Evolutionary conservation across 1,140 invertebrate species (phyloP).

Genomic region (Luehdorfia chinensis): DNA sequence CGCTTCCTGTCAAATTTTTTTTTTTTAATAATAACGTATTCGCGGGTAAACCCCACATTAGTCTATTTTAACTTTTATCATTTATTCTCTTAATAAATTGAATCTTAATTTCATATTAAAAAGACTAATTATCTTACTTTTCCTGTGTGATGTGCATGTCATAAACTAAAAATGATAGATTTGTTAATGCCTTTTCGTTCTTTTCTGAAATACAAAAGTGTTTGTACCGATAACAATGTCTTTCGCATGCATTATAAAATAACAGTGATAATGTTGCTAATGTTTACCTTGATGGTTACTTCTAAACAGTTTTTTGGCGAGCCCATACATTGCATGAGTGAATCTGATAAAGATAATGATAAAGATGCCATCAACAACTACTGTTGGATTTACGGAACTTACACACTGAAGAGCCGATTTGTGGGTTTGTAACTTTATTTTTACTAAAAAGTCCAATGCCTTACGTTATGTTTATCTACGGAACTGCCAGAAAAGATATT

Average conservation of each 20-base stretch:
- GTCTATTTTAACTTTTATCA: too few species aligned
- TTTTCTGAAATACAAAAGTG: constrained; percentile 79
- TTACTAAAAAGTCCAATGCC: too few species aligned
- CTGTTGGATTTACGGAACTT: constrained; percentile 83
- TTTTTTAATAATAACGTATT: too few species aligned
- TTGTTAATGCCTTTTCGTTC: constrained; percentile 60
- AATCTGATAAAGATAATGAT: constrained; percentile 58
- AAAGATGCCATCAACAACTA: constrained; percentile 83
- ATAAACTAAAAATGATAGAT: constrained; percentile 56
- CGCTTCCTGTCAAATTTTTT: too few species aligned
- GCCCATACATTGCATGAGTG: constrained; percentile 81
- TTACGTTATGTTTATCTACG: too few species aligned
- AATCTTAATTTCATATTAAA: too few species aligned
- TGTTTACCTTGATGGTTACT: constrained; percentile 81
- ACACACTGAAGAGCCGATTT: constrained; percentile 7
- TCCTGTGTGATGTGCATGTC: constrained; percentile 1
- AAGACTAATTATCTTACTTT: too few species aligned
- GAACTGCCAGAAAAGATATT: not conserved
- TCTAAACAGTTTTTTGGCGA: constrained; percentile 86
- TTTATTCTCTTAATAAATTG: too few species aligned
- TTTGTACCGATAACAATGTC: constrained; percentile 81
- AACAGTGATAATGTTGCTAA: constrained; percentile 81
- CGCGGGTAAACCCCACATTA: too few species aligned
- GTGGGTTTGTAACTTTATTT: not conserved
- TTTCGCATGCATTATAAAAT: constrained; percentile 84